These are phyloP conservation scores for Melipona bicolor DNA, from an alignment of 2,888 invertebrate species.

Conservation along the genomic window DNA sequence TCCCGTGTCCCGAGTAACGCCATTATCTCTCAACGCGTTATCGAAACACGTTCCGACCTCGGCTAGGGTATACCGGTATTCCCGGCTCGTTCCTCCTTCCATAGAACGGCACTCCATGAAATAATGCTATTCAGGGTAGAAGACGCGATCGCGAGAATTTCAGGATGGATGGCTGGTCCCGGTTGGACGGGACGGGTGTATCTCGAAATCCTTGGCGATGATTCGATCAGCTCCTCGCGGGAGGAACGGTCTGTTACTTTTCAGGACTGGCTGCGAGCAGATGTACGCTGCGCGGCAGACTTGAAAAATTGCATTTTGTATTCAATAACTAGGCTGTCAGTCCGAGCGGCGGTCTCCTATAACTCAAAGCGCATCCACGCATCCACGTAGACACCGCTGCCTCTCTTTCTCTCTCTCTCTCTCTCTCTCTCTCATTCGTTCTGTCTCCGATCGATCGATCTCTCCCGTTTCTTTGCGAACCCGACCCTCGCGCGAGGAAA, in stretches of 20 bases:
- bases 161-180: conserved; percentile 53
- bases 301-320: conserved; percentile 79
- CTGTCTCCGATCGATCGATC: conserved; percentile 67
- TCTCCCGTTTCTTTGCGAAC: conserved; percentile 25
- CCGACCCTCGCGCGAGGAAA: conserved; percentile 28
- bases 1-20: not conserved
- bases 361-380: conserved; percentile 73
- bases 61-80: not conserved
- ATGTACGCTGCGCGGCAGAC: conserved; percentile 55
- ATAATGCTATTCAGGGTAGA: conserved; percentile 53
- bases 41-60: not conserved
- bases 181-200: conserved; percentile 34
- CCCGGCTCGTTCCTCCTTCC: not conserved
- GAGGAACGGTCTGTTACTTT: conserved; percentile 47
- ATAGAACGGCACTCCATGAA: conserved; percentile 32
- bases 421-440: too few relatives aligned
- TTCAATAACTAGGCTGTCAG: conserved; percentile 80
- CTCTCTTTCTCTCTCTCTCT: conserved; percentile 11
- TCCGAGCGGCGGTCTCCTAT: conserved; percentile 69
- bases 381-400: conserved; percentile 43
- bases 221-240: conserved; percentile 61
- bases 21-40: not conserved
- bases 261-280: conserved; percentile 42
- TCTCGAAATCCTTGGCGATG: conserved; percentile 56
- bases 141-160: conserved; percentile 55